Conservation (phyloP, 2,113 vertebrate genomes). For the Fulica atra region DNA sequence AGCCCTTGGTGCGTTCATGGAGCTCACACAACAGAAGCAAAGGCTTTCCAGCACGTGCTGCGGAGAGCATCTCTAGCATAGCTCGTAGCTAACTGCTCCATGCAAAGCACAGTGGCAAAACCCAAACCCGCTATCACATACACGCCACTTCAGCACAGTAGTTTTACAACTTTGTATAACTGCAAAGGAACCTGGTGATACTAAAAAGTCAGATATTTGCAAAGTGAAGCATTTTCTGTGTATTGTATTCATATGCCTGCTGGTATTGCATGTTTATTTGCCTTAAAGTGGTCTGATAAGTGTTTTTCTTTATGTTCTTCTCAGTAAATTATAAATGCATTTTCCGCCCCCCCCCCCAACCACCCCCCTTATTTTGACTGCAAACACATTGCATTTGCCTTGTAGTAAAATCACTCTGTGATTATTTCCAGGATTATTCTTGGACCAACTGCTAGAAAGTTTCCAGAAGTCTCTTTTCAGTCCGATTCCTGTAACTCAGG, state of each 20-base stretch:
- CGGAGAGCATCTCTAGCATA: not conserved
- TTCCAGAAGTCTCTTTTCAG: conserved; percentile 2
- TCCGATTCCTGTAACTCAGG: not conserved
- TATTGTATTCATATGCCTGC: not conserved
- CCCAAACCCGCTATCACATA: not conserved
- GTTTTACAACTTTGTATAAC: not conserved
- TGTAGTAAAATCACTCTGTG: conserved; percentile 2
- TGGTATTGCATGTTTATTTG: not conserved
- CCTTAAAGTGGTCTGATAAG: not conserved
- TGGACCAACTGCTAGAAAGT: not conserved
- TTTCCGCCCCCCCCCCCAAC: not conserved
- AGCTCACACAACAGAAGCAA: not conserved
- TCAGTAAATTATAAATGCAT: not conserved
- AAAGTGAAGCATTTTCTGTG: not conserved
- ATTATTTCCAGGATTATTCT: conserved; percentile 37
- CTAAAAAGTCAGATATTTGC: not conserved
- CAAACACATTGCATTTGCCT: not conserved
- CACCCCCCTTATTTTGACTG: not conserved
- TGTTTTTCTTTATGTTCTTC: not conserved
- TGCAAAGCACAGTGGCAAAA: not conserved
- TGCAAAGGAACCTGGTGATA: not conserved
- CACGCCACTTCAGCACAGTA: not conserved
- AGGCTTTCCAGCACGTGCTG: not conserved
- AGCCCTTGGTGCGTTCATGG: not conserved
- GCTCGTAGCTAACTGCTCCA: not conserved